Evolutionary conservation across 2,113 vertebrate genomes (phyloP), one percentile per base, ranked within the genome.

Genomic region (Leptobrachium ailaonicum): DNA sequence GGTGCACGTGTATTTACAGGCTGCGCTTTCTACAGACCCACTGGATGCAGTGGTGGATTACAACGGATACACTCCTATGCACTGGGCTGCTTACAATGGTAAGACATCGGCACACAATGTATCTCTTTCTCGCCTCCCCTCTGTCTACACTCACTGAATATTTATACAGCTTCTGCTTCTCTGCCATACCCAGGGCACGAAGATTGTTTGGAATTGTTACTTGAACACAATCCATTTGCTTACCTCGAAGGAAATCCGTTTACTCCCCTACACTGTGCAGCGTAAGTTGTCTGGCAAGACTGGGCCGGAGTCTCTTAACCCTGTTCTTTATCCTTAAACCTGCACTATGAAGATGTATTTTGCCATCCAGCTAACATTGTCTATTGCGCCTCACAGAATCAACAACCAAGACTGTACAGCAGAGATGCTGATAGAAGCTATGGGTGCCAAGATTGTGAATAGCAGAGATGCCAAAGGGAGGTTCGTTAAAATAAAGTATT

Each of bases 71-170:
- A 97, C 94, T 2, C 97, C 96, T 62, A 92, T 95, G 86, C 97
- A 98, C 93, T 98, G 97, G 96, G 97, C 96, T 80, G 95, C 96
- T 10, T 96, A 98, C 91, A 94, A 96, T 6, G 97, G 97, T 99
- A 76, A 88, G 89, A 2, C 20, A 32, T 32, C 20, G 20, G 20
- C 20, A 32, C 20, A 32, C 20, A 32, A 32, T 14, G 0, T 67
- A 8, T 41, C 11, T 6, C 41, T 62, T 54, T 73, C 43, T 4
- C 58, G 20, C 20, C 20, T 32, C 20, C 20, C 20, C 20, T 32
- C 20, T 32, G 20, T 32, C 20, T 8, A 50, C 47, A 4, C 47
- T 8, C 47, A 50, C 47, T 50, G 47, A 5, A 50, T 50, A 4
- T 8, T 50, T 50, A 8, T 50, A 50, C 47, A 50, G 4, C 4